A percentile compares a stretch with the other conserved stretches of the same genome.
phyloP scores from a whole-genome alignment of 1,140 invertebrate species.

The Tetramorium alpestre region DNA sequence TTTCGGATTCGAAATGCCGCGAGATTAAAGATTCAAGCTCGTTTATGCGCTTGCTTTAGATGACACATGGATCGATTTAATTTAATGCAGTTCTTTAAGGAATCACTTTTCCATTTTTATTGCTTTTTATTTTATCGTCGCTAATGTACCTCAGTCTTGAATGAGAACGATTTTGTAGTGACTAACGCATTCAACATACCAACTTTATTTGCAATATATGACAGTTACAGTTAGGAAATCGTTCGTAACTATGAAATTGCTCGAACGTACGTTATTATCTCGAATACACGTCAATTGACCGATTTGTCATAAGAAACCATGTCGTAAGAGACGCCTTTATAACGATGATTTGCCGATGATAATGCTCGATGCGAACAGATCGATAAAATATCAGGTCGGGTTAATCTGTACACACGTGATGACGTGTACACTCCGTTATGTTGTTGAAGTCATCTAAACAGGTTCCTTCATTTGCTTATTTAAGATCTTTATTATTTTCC shows the following conservation, averaged over 20 bases:
- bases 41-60: neutral
- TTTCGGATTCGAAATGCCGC: conserved; percentile 22
- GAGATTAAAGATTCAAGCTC: conserved; percentile 15
- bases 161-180: neutral
- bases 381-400: conserved; percentile 7
- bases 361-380: conserved; percentile 12
- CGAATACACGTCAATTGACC: conserved; percentile 2
- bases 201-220: neutral
- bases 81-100: neutral
- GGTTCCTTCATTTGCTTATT: neutral
- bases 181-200: neutral
- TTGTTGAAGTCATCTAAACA: conserved; percentile 13
- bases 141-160: neutral
- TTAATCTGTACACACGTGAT: neutral
- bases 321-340: conserved; percentile 23
- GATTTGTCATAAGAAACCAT: conserved; percentile 29
- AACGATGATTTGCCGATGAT: conserved; percentile 19
- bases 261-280: neutral
- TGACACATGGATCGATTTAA: neutral
- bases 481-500: neutral
- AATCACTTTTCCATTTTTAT: neutral
- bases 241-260: neutral
- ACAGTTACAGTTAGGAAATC: conserved; percentile 29
- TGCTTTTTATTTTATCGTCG: neutral
- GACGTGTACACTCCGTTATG: conserved; percentile 1